Evolutionary conservation across 2,113 vertebrate species (phyloP), one percentile per base, ranked within the genome.

Genomic region (Callorhinus ursinus): DNA sequence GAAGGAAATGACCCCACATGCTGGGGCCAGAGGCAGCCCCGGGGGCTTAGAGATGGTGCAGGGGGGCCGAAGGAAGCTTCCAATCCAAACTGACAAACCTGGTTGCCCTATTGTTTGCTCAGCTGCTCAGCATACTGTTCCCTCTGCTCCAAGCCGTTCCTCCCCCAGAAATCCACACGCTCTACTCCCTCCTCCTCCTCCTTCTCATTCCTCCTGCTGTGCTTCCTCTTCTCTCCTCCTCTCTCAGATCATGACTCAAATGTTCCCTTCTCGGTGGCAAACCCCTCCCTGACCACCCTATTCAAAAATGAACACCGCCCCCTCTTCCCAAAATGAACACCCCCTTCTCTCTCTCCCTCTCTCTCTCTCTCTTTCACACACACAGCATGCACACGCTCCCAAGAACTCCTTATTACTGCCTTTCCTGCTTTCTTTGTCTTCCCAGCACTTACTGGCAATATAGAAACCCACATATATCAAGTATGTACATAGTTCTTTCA

Each of bases 201-300:
- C 2, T 16, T n/a, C 4, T 22, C 71, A 21, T 13, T 19, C 39
- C 28, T 28, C 57, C 22, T 2, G 14, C 28, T 0, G 21, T 1
- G 2, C 49, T 51, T 28, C 4, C n/a, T 15, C 36, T 26, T 22
- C 31, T 42, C 77, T 82, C 42, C 86, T 31, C 63, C 31, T 49
- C 42, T 18, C 16, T 57, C 13, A 8, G 18, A 22, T 59, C 36
- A 46, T n/a, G n/a, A 42, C 53, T 63, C 42, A 90, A 24, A 42
- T 15, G n/a, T 21, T 8, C 51, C 28, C 15, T 39, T 93, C 85
- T 59, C 19, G 1, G 12, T 7, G 2, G 12, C 5, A 9, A 89
- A 77, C 18, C n/a, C 46, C 16, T 28, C n/a, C 55, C 14, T 19
- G 51, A 31, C 13, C 36, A 33, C 26, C 28, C 72, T 88, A 39